A percentile compares a stretch with the other conserved stretches of the same genome.
Evolutionary conservation across 2,113 vertebrate genomes (phyloP).

Genomic region (Vulpes lagopus): DNA sequence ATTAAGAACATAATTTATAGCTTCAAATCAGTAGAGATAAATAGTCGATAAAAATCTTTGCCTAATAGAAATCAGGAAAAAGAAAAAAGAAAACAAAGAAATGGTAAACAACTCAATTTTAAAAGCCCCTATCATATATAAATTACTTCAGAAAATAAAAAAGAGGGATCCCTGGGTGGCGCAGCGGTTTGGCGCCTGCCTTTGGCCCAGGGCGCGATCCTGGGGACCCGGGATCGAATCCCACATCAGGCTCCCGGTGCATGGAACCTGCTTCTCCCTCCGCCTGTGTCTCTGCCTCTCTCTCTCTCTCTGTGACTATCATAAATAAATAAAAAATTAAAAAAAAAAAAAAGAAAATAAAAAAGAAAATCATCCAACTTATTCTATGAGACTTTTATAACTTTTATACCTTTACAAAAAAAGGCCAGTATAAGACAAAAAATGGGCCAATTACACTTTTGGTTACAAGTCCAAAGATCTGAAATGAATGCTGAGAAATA

Average conservation of each 20-base stretch:
- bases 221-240: too few species aligned
- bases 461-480: background rate
- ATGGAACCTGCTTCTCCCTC: too few species aligned
- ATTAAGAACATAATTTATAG: background rate
- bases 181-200: too few species aligned
- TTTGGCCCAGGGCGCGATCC: too few species aligned
- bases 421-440: background rate
- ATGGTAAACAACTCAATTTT: background rate
- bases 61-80: background rate
- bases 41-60: background rate
- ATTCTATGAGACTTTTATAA: background rate
- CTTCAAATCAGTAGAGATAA: background rate
- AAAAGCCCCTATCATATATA: background rate
- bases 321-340: too few species aligned
- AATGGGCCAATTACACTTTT: background rate
- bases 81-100: background rate
- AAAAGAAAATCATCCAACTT: background rate
- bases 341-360: too few species aligned
- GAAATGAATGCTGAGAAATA: background rate
- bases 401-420: background rate
- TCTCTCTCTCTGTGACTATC: too few species aligned
- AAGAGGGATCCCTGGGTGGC: too few species aligned
- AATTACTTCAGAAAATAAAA: constrained; percentile 31
- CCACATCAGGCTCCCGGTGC: too few species aligned
- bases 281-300: too few species aligned